These are phyloP conservation scores for Julus scandinavius DNA, from an alignment of 2,888 invertebrate genomes.

Conservation along the genomic window DNA sequence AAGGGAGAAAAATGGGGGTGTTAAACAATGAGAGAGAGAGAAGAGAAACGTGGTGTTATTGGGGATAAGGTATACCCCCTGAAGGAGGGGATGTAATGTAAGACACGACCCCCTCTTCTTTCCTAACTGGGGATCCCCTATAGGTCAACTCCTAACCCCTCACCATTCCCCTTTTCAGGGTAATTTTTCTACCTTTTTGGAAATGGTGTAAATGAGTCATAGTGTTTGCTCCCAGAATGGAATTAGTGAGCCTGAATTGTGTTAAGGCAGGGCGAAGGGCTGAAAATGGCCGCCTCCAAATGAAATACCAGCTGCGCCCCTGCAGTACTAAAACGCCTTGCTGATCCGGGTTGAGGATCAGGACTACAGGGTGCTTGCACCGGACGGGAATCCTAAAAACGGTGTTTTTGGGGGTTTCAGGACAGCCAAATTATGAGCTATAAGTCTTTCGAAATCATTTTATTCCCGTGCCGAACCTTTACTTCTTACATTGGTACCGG, in stretches of 20 bases:
- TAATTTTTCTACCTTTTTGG: slow-evolving; percentile 7
- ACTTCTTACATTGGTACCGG: no score
- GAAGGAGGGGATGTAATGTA: not conserved
- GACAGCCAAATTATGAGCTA: no score
- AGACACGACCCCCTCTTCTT: not conserved
- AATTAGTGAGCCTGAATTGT: not conserved
- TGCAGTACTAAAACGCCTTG: not conserved
- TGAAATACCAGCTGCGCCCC: slow-evolving; percentile 26
- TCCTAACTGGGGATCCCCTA: not conserved
- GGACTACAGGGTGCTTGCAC: not conserved
- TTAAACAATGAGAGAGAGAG: not conserved
- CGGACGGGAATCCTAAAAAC: not conserved
- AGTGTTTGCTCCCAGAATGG: slow-evolving; percentile 21
- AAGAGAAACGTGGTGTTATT: slow-evolving; percentile 11
- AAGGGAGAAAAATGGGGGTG: not conserved
- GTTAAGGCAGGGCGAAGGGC: not conserved
- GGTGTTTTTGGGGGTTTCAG: no score
- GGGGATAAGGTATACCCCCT: slow-evolving; percentile 3
- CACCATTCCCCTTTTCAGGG: not conserved
- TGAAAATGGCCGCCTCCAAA: not conserved
- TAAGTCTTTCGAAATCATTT: no score
- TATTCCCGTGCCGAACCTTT: no score
- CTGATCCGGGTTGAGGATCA: not conserved
- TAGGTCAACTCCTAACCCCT: not conserved
- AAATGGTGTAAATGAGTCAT: slow-evolving; percentile 27